A percentile compares a stretch with the other conserved stretches of the same genome.
phyloP scores from a whole-genome alignment of 1,140 invertebrate species.

The Cydia strobilella region DNA sequence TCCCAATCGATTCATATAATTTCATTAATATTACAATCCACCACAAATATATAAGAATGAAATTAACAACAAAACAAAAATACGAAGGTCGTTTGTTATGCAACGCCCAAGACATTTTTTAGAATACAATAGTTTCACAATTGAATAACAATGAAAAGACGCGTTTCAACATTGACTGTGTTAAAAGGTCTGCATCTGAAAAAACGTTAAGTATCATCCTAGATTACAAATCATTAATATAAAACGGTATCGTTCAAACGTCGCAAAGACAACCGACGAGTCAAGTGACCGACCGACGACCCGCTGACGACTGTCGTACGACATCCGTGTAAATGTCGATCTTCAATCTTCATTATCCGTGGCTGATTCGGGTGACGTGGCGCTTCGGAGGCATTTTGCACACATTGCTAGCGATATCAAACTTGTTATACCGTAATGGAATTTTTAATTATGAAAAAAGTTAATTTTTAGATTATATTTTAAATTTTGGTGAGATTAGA shows the following conservation, averaged over 20 bases:
- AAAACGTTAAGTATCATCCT: neutral
- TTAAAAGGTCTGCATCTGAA: neutral
- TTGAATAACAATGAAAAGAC: neutral
- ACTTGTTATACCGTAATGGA: slow-evolving; percentile 56
- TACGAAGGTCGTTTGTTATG: neutral
- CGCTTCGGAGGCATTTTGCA: slow-evolving; percentile 66
- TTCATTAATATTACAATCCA: slow-evolving; percentile 26
- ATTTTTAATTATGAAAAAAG: slow-evolving; percentile 32
- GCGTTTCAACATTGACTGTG: neutral
- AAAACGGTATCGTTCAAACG: neutral
- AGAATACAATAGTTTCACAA: slow-evolving; percentile 13
- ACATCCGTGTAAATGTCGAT: neutral
- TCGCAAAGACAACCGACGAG: neutral
- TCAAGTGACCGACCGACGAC: neutral
- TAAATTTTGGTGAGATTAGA: slow-evolving; percentile 19
- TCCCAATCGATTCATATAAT: slow-evolving; percentile 10
- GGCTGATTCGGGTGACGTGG: slow-evolving; percentile 65
- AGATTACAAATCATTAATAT: neutral
- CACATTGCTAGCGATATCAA: slow-evolving; percentile 72
- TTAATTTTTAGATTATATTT: slow-evolving; percentile 31
- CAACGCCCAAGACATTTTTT: neutral
- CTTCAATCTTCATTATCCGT: slow-evolving; percentile 50
- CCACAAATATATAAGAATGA: slow-evolving; percentile 9
- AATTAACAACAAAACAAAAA: slow-evolving; percentile 23
- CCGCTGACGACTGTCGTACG: neutral